Evolutionary conservation across 2,113 vertebrate species (phyloP), one percentile per base, ranked within the genome.

Genomic region (Gnathonemus echidnorhynchus): DNA sequence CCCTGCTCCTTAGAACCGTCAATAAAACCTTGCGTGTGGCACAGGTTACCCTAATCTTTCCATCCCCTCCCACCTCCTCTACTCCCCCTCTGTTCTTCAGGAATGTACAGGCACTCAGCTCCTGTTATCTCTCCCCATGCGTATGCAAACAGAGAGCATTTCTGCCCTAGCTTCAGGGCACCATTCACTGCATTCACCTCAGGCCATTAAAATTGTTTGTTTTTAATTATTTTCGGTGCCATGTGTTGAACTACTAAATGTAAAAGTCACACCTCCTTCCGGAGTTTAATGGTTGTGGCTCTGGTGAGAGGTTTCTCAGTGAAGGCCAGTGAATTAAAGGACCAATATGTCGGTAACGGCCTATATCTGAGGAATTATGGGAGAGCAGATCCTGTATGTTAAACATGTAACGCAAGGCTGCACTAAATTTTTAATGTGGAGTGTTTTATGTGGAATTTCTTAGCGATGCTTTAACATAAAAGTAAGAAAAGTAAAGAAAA

Each of bases 101-200:
- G 17, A 85, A 85, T n/a, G 45, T 24, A 48, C 19, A 24, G 8
- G 24, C 24, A 46, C 45, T 48, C 8, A 85, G 83, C 83, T 48
- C 21, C 91, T 94, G 93, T 94, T 96, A 94, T 94, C 93, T 96
- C 95, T 93, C 91, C 89, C 89, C 95, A 94, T 96, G 94, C 95
- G 95, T 95, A 96, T 95, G 93, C 94, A 95, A 50, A 90, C 90
- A 49, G 84, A 91, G 92, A 94, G 95, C 94, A 86, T 85, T 53
- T 84, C 84, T 46, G 49, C 70, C 21, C 48, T 5, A 39, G 31
- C 89, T 89, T 87, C 83, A 66, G 90, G 89, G 88, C 91, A 80
- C 88, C 90, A 89, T 19, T 91, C 39, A 91, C 50, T 50, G 45
- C 50, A 85, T 58, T 88, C 27, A 49, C 80, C 86, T 90, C 52